A percentile compares a stretch with the other conserved stretches of the same genome.
phyloP scores from a whole-genome alignment of 2,888 invertebrate species.

The Bombyx huttoni region DNA sequence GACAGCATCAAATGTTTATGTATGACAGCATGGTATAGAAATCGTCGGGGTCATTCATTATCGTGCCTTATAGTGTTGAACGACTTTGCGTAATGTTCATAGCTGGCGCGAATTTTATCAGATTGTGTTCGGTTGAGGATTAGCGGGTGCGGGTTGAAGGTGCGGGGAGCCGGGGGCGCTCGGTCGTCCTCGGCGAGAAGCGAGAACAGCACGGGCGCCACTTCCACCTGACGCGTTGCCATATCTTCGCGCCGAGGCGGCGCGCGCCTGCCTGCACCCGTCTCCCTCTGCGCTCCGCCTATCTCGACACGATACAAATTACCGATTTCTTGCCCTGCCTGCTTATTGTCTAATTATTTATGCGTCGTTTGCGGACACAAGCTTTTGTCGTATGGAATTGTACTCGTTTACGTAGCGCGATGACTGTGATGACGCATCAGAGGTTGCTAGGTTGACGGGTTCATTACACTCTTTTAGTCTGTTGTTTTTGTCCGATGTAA shows the following conservation, averaged over 20 bases:
- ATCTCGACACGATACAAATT: constrained; percentile 65
- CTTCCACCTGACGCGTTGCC: constrained; percentile 72
- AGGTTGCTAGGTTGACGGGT: constrained; percentile 50
- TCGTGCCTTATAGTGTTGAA: constrained; percentile 56
- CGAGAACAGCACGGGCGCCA: constrained; percentile 54
- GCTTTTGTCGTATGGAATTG: constrained; percentile 54
- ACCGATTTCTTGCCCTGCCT: constrained; percentile 67
- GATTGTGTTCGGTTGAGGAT: constrained; percentile 67
- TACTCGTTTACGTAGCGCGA: constrained; percentile 35
- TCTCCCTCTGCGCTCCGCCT: constrained; percentile 60
- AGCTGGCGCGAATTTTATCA: constrained; percentile 72
- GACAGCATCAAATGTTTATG: constrained; percentile 45
- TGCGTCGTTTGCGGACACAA: constrained; percentile 56
- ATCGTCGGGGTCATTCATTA: constrained; percentile 63
- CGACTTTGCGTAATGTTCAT: constrained; percentile 69
- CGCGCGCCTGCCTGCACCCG: constrained; percentile 56
- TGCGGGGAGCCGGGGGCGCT: constrained; percentile 38
- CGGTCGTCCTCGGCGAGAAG: constrained; percentile 47
- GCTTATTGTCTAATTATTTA: constrained; percentile 71
- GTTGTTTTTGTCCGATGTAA: neutral
- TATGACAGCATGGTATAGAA: constrained; percentile 34
- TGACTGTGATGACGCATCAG: constrained; percentile 46
- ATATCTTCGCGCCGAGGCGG: constrained; percentile 57
- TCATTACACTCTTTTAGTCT: constrained; percentile 45
- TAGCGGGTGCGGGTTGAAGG: constrained; percentile 46